These are phyloP conservation scores for Acanthochromis polyacanthus DNA, from an alignment of 2,113 vertebrate genomes.

Conservation along the genomic window DNA sequence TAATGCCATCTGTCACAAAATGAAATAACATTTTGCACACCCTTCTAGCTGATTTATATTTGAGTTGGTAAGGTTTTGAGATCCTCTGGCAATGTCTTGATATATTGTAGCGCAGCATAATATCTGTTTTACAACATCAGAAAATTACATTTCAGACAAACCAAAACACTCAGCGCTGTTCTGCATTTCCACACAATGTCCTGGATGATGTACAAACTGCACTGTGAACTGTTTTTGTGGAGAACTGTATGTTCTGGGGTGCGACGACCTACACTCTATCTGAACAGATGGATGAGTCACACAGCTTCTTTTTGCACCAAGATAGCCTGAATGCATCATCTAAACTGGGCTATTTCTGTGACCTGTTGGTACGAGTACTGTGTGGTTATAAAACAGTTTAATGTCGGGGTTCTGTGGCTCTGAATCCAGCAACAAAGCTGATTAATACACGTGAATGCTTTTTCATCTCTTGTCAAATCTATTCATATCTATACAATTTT, in stretches of 20 bases:
- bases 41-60: too few relatives aligned
- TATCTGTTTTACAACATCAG: too few relatives aligned
- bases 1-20: too few relatives aligned
- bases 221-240: neutral
- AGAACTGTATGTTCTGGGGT: neutral
- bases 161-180: neutral
- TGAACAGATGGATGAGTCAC: constrained; percentile 6
- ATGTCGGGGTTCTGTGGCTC: too few relatives aligned
- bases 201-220: neutral
- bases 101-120: too few relatives aligned
- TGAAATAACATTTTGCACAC: too few relatives aligned
- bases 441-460: too few relatives aligned
- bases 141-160: too few relatives aligned
- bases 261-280: neutral
- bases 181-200: neutral
- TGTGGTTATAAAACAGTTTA: neutral
- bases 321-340: constrained; percentile 10
- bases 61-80: neutral
- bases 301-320: neutral
- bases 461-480: too few relatives aligned
- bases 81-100: neutral
- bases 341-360: neutral
- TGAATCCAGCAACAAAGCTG: too few relatives aligned
- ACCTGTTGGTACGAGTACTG: neutral
- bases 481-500: too few relatives aligned